phyloP scores from a whole-genome alignment of 2,888 invertebrate genomes.

The Hyposoter didymator region DNA sequence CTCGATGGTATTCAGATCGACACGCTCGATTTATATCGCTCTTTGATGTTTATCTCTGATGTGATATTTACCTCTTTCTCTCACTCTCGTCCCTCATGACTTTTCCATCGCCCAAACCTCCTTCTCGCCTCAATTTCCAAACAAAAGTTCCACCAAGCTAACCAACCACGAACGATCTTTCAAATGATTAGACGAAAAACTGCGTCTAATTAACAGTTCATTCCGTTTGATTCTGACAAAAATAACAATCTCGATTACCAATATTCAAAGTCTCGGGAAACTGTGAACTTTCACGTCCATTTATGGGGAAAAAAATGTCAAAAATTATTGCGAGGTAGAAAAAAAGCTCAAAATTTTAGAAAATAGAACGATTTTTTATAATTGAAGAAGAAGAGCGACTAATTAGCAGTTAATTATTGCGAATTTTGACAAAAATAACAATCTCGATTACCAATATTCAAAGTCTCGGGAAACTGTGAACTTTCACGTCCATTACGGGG shows the following conservation, averaged over 20 bases:
- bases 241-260: neutral
- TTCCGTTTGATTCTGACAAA: neutral
- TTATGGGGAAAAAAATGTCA: no score
- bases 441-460: neutral
- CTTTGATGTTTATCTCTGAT: constrained; percentile 76
- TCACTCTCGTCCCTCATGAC: neutral
- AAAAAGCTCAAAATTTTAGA: no score
- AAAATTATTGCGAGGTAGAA: no score
- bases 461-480: no score
- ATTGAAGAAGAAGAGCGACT: no score
- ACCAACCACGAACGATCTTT: neutral
- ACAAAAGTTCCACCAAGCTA: constrained; percentile 26
- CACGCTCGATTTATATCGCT: constrained; percentile 78
- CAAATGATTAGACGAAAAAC: neutral
- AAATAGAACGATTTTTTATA: no score
- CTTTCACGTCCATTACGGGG: no score
- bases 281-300: no score
- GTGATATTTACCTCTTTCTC: constrained; percentile 73
- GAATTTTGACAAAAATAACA: neutral
- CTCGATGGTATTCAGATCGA: constrained; percentile 73
- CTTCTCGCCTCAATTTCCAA: constrained; percentile 57
- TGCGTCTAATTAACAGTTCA: neutral
- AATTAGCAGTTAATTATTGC: no score
- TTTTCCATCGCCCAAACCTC: neutral
- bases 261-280: no score